Conservation (phyloP, 2,113 vertebrate genomes). For the Eubucco bourcierii region DNA sequence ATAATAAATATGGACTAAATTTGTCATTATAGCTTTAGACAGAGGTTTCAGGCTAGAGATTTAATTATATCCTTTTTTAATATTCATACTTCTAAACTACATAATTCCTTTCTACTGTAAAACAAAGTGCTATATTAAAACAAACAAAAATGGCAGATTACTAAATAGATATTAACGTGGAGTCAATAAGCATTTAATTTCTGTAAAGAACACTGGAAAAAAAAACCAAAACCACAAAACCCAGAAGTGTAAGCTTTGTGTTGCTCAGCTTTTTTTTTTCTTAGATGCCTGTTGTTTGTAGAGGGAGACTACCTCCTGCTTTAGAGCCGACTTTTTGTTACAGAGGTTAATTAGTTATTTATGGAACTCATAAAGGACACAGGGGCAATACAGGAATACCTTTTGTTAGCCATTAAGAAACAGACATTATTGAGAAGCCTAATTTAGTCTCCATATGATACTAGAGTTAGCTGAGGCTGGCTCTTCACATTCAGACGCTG, state of each 20-base stretch:
- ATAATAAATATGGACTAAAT: conserved; percentile 89
- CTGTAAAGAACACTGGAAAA: conserved; percentile 63
- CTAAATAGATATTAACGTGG: conserved; percentile 82
- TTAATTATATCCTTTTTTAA: conserved; percentile 90
- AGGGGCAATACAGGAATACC: conserved; percentile 49
- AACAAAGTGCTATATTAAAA: conserved; percentile 82
- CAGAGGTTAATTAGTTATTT: conserved; percentile 76
- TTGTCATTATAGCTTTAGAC: conserved; percentile 89
- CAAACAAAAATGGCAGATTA: conserved; percentile 85
- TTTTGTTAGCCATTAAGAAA: conserved; percentile 69
- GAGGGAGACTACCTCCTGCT: conserved; percentile 43
- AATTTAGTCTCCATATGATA: conserved; percentile 63
- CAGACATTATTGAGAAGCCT: conserved; percentile 67
- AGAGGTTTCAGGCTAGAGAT: conserved; percentile 87
- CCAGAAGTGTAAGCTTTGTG: neutral
- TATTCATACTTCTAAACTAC: conserved; percentile 86
- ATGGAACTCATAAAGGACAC: conserved; percentile 70
- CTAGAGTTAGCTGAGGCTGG: conserved; percentile 39
- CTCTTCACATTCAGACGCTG: conserved; percentile 37
- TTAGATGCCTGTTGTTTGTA: conserved; percentile 4
- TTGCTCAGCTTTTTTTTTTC: conserved; percentile 52
- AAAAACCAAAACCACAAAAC: neutral
- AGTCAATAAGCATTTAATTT: conserved; percentile 84
- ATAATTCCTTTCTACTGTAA: conserved; percentile 84
- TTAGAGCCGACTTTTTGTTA: conserved; percentile 45